A percentile compares a stretch with the other conserved stretches of the same genome.
Conservation (phyloP, 2,113 vertebrate species). For the Miniopterus natalensis region DNA sequence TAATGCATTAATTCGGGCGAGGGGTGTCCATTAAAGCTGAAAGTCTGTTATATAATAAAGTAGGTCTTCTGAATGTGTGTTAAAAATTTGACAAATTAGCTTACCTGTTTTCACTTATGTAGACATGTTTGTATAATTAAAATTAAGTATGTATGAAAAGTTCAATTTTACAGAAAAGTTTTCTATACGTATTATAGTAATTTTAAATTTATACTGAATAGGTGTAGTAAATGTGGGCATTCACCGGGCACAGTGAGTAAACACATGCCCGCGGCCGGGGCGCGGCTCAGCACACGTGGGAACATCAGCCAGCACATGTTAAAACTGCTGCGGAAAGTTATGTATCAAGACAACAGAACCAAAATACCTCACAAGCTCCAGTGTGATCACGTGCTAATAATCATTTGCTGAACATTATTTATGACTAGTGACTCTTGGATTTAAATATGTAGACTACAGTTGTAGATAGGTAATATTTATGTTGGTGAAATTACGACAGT, state of each 20-base stretch:
- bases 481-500: neutral
- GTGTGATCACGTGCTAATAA: neutral
- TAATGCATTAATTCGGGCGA: neutral
- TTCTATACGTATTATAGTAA: neutral
- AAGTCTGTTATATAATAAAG: neutral
- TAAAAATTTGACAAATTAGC: neutral
- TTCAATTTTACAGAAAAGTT: neutral
- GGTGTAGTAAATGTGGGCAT: neutral
- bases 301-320: neutral
- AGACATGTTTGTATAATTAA: neutral
- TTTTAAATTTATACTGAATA: neutral
- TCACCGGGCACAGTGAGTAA: neutral
- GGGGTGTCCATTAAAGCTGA: neutral
- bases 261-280: too few relatives aligned
- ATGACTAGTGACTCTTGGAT: neutral
- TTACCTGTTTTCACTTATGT: neutral
- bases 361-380: neutral
- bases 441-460: neutral
- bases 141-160: neutral
- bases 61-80: neutral
- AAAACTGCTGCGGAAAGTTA: neutral
- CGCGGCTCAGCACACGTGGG: neutral
- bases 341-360: neutral
- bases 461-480: neutral
- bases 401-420: neutral